A percentile compares a stretch with the other conserved stretches of the same genome.
phyloP scores from a whole-genome alignment of 1,140 invertebrate genomes.

The Neelides sp. region DNA sequence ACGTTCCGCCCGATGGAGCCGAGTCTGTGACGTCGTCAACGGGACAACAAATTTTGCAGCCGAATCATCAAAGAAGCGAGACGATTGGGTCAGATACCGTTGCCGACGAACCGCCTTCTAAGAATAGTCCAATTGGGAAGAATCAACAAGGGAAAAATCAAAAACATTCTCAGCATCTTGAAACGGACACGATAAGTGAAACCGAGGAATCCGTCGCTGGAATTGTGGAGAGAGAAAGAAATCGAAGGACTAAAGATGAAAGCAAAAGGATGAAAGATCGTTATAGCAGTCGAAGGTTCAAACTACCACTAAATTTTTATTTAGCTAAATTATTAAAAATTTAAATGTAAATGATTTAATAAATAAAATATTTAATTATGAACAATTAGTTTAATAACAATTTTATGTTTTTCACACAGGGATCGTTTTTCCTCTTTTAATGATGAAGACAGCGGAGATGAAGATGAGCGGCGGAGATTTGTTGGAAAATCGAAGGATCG shows the following conservation, averaged over 20 bases:
- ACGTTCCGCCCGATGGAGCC: no score
- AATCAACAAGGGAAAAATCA: slow-evolving; percentile 32
- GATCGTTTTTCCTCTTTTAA: no score
- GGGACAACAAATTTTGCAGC: slow-evolving; percentile 33
- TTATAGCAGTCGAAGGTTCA: no score
- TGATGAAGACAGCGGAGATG: background rate
- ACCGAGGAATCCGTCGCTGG: slow-evolving; percentile 30
- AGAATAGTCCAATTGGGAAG: background rate
- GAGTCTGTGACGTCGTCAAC: no score
- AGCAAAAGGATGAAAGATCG: no score
- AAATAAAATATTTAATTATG: no score
- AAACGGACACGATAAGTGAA: slow-evolving; percentile 14
- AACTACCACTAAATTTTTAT: no score
- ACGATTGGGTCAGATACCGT: slow-evolving; percentile 32
- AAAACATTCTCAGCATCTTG: slow-evolving; percentile 32
- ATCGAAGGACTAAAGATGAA: slow-evolving; percentile 6
- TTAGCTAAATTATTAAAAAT: no score
- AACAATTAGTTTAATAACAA: no score
- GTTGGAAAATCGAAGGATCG: background rate
- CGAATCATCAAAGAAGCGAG: slow-evolving; percentile 29
- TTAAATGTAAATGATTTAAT: no score
- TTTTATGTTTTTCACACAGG: no score
- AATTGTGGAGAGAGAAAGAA: slow-evolving; percentile 32
- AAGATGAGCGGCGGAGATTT: background rate
- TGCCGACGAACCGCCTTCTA: slow-evolving; percentile 13